Evolutionary conservation across 1,140 invertebrate genomes (phyloP).

Genomic region (Drosophila burlai): DNA sequence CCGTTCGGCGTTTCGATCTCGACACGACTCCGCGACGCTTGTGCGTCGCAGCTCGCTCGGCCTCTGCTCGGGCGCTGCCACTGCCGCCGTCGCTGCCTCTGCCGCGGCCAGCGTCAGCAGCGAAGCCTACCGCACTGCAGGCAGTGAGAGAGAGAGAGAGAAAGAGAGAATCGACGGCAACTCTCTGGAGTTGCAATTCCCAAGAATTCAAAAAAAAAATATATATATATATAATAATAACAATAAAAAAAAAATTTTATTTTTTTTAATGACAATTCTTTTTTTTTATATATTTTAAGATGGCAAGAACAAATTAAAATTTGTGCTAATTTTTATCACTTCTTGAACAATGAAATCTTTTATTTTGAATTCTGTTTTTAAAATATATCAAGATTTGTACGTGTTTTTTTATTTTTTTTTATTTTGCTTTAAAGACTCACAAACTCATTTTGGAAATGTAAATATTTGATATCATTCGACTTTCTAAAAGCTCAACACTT

Average conservation of each 20-base stretch:
- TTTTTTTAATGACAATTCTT: no score
- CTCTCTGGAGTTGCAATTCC: constrained; percentile 30
- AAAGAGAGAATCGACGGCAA: constrained; percentile 1
- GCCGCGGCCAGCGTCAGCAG: constrained; percentile 8
- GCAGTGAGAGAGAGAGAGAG: constrained; percentile 2
- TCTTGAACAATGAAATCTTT: no score
- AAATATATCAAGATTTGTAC: not conserved
- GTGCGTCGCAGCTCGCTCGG: constrained; percentile 22
- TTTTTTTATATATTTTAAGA: no score
- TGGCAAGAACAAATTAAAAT: no score
- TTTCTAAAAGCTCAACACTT: not conserved
- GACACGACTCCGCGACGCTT: constrained; percentile 66
- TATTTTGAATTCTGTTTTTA: no score
- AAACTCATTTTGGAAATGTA: not conserved
- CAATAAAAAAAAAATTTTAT: not conserved
- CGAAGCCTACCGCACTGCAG: constrained; percentile 1
- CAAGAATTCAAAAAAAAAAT: constrained; percentile 3
- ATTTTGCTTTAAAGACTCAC: not conserved
- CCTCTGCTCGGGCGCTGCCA: constrained; percentile 12
- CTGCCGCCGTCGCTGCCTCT: constrained; percentile 4
- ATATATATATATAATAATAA: not conserved
- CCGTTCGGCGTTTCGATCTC: constrained; percentile 72
- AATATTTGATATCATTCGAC: not conserved
- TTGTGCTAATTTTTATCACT: no score
- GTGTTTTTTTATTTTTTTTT: not conserved